Base-by-base conservation (phyloP, 2,888 invertebrate genomes). In the Muscina levida region DNA sequence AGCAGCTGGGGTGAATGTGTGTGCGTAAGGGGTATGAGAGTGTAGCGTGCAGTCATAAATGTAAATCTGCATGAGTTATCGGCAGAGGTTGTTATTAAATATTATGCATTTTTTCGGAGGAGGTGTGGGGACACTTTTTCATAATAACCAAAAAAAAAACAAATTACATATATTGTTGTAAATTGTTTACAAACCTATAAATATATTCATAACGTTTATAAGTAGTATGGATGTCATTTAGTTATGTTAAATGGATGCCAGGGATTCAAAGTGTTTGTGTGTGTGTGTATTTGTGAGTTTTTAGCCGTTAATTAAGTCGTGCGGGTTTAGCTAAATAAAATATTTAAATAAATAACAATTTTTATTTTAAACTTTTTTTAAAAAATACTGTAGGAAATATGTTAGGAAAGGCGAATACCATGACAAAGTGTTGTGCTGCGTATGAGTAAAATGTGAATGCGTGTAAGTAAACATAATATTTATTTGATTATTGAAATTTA, bases 331-430 rank as follows among this genome's bases (percentile, higher is more conserved):
- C 81, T 81, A 77, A 77, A 81, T 81, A 74, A 74, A 77, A 81
- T 77, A 81, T 81, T 81, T 81, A 81, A 81, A 81, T 74, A 81
- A 81, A 77, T 80, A 81, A 68, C 44, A 67, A 77, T 72, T 81
- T 74, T 77, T 59, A 74, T 81, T 81, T 81, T 56, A 8, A 71
- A 62, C 67, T 74, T 74, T 67, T 53, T 71, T 59, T 53, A n/a
- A n/a, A n/a, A n/a, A n/a, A n/a, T n/a, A n/a, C n/a, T n/a, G n/a
- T n/a, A n/a, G n/a, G n/a, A n/a, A n/a, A n/a, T n/a, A n/a, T n/a
- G n/a, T n/a, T n/a, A n/a, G n/a, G n/a, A n/a, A n/a, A n/a, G n/a
- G n/a, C n/a, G n/a, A n/a, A n/a, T n/a, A n/a, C n/a, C n/a, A n/a
- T n/a, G n/a, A n/a, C n/a, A n/a, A n/a, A n/a, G n/a, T n/a, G n/a